Percentiles rank a stretch among this genome's conserved stretches.
These are phyloP conservation scores for Pedionomus torquatus DNA, from an alignment of 2,113 vertebrate species.

Conservation along the genomic window DNA sequence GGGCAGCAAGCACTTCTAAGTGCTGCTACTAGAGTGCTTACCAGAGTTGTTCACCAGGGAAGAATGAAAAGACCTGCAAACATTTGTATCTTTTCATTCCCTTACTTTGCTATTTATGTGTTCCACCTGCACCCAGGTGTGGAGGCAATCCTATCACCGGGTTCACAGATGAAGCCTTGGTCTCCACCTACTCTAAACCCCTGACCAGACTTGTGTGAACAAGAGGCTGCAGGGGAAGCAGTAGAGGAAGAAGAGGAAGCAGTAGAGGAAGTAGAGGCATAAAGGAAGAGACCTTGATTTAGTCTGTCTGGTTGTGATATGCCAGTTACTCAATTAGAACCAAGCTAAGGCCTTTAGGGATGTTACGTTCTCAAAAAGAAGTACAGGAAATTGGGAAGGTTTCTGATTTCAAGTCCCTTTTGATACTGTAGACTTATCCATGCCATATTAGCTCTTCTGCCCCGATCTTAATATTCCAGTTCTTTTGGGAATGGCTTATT, in stretches of 20 bases:
- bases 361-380: neutral
- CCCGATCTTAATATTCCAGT: neutral
- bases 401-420: neutral
- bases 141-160: neutral
- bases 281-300: neutral
- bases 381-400: neutral
- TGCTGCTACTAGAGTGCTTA: neutral
- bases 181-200: fast-evolving
- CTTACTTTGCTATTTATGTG: neutral
- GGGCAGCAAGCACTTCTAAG: neutral
- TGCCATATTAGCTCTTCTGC: neutral
- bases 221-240: neutral
- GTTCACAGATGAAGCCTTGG: neutral
- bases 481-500: neutral
- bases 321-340: neutral
- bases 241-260: too few relatives aligned
- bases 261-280: neutral
- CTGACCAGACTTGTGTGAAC: neutral
- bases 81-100: neutral
- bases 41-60: neutral
- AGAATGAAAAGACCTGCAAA: neutral
- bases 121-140: neutral
- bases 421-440: neutral
- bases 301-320: neutral
- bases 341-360: neutral